A percentile compares a stretch with the other conserved stretches of the same genome.
Conservation (phyloP, 2,888 invertebrate species). For the Pherbina coryleti region DNA sequence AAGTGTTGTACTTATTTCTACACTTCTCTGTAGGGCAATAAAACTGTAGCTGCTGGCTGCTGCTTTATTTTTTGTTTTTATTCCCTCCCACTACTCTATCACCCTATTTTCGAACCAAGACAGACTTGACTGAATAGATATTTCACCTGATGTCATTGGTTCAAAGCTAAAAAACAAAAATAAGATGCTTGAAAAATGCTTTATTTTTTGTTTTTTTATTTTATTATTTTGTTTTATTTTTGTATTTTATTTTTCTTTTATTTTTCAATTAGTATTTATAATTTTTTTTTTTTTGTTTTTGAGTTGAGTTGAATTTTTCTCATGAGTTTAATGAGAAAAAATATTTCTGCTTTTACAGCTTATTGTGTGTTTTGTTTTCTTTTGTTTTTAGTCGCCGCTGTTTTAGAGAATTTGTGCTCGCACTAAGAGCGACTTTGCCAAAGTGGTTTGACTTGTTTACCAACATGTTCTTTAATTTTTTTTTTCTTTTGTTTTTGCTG, state of each 20-base stretch:
- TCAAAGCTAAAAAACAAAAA: too few species aligned
- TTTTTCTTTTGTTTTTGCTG: conserved; percentile 25
- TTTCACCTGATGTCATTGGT: too few species aligned
- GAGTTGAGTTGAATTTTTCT: too few species aligned
- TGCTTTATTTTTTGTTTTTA: too few species aligned
- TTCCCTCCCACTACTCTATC: too few species aligned
- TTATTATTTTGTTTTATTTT: too few species aligned
- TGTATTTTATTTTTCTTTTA: too few species aligned
- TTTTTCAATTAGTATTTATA: too few species aligned
- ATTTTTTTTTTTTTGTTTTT: neutral
- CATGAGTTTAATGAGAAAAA: neutral
- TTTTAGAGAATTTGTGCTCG: conserved; percentile 47
- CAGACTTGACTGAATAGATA: too few species aligned
- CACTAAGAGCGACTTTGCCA: conserved; percentile 62
- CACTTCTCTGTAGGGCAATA: neutral
- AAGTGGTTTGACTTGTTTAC: conserved; percentile 65
- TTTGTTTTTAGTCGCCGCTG: neutral
- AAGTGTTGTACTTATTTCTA: conserved; percentile 9
- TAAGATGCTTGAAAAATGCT: too few species aligned
- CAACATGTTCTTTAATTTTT: conserved; percentile 34
- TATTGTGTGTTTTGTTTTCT: conserved; percentile 24
- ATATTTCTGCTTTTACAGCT: conserved; percentile 1
- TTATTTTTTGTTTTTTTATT: too few species aligned
- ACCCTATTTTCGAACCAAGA: too few species aligned
- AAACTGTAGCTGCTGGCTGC: neutral